Evolutionary conservation across 1,140 invertebrate genomes (phyloP).

Genomic region (Zaprionus africanus): DNA sequence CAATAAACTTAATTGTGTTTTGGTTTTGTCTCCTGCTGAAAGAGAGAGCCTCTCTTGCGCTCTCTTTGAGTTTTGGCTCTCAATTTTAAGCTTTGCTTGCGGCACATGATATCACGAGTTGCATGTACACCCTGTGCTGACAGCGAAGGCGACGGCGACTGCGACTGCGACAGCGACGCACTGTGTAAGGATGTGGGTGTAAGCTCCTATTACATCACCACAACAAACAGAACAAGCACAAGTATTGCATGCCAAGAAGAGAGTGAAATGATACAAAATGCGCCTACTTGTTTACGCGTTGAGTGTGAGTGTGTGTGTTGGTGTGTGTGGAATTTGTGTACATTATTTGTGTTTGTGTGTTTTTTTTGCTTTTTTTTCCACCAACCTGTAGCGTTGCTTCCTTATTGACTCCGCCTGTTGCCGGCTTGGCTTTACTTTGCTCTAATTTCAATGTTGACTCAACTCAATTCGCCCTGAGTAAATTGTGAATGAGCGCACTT

Average conservation of each 20-base stretch:
- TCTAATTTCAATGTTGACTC: slow-evolving; percentile 22
- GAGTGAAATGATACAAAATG: slow-evolving; percentile 24
- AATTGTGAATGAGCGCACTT: slow-evolving; percentile 8
- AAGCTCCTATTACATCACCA: slow-evolving; percentile 67
- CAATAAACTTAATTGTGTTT: slow-evolving; percentile 43
- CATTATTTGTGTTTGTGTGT: slow-evolving; percentile 1
- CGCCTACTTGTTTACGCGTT: background rate
- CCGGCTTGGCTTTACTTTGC: slow-evolving; percentile 14
- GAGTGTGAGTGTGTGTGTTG: background rate
- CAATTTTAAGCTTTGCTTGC: background rate
- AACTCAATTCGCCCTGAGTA: slow-evolving; percentile 15
- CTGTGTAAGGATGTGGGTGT: slow-evolving; percentile 51
- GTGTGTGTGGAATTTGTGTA: slow-evolving; percentile 20
- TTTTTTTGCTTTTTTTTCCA: slow-evolving; percentile 14
- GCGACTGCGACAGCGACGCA: background rate
- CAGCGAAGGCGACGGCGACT: background rate
- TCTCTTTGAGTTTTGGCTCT: background rate
- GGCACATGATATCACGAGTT: slow-evolving; percentile 37
- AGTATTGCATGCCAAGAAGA: slow-evolving; percentile 27
- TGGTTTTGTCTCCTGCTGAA: slow-evolving; percentile 4
- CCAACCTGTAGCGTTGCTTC: slow-evolving; percentile 69
- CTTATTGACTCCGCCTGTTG: slow-evolving; percentile 18
- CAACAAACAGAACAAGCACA: slow-evolving; percentile 32
- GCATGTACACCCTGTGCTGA: slow-evolving; percentile 20
- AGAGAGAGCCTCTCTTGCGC: background rate